Conservation (phyloP, 2,888 invertebrate species). For the Callyntrura guangdongensis region DNA sequence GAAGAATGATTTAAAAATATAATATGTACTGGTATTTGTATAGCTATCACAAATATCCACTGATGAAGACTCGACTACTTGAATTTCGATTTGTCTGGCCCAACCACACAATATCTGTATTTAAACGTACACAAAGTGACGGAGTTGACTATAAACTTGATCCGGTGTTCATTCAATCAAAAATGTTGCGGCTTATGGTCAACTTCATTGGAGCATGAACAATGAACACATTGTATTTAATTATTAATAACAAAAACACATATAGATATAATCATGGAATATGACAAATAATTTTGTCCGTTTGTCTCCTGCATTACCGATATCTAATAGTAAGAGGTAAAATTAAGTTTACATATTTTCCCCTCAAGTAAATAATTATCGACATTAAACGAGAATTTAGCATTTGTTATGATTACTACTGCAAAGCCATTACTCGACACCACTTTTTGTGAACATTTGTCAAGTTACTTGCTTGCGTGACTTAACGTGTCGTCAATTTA, state of each 20-base stretch:
- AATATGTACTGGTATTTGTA: too few relatives aligned
- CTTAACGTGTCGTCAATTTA: too few relatives aligned
- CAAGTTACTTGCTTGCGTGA: too few relatives aligned
- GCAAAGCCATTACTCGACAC: too few relatives aligned
- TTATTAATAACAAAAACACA: neutral
- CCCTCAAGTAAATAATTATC: too few relatives aligned
- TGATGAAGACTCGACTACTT: slow-evolving; percentile 55
- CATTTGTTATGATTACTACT: too few relatives aligned
- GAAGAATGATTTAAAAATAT: slow-evolving; percentile 18
- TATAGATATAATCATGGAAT: neutral
- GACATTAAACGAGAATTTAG: too few relatives aligned
- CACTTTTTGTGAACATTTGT: too few relatives aligned
- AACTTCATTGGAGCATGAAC: neutral
- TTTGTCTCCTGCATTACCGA: neutral
- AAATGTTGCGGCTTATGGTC: slow-evolving; percentile 20
- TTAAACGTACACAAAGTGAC: neutral
- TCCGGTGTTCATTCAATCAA: neutral
- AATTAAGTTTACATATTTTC: too few relatives aligned
- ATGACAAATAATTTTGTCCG: neutral
- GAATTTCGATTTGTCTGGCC: neutral
- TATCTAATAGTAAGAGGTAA: too few relatives aligned
- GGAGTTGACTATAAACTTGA: neutral
- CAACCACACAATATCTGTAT: slow-evolving; percentile 1
- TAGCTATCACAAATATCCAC: too few relatives aligned
- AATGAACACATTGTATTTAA: neutral